Base-by-base conservation (phyloP, 2,797 vertebrate genomes). In the Leptodactylus fallax region DNA sequence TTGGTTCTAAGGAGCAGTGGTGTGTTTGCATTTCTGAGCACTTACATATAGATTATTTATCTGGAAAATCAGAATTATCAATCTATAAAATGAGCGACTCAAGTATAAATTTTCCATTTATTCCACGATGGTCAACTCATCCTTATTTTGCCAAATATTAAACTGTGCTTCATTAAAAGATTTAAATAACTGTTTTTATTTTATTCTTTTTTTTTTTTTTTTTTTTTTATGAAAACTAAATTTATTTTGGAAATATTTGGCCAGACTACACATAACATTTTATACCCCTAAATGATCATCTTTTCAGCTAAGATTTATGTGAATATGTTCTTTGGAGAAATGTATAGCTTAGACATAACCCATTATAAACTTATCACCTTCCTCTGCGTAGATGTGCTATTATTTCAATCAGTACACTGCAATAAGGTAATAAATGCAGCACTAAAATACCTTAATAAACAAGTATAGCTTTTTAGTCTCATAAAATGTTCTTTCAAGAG, bases 401-500 rank as follows among this genome's bases (percentile, higher is more conserved):
- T 91, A 90, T 91, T 91, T 87, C 90, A 77, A 90, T 91, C 23
- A 91, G 84, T 85, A 56, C 14, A 69, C 12, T 82, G 60, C 71
- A 91, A 91, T 27, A 90, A 80, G 81, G 83, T 87, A 92, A 91
- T 91, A 93, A 93, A 92, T 86, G 84, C 53, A 90, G 88, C 79
- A 91, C 55, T 90, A 93, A 93, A 93, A 79, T 49, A 56, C 71
- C 90, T 91, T 90, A 91, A 93, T 92, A 91, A 74, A 90, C 81
- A 93, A 91, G 56, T 81, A 90, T 88, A 91, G 85, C 87, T 89
- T 93, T 94, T 94, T 90, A 92, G 83, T 69, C 81, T 49, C 81
- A 92, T 93, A 92, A 94, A 93, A 91, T 89, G 77, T 91, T 91
- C 90, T 93, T 94, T 93, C 5, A 49, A 90, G 90, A 92, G 79